Evolutionary conservation across 2,888 invertebrate genomes (phyloP).

Genomic region (Apamea epomidion): DNA sequence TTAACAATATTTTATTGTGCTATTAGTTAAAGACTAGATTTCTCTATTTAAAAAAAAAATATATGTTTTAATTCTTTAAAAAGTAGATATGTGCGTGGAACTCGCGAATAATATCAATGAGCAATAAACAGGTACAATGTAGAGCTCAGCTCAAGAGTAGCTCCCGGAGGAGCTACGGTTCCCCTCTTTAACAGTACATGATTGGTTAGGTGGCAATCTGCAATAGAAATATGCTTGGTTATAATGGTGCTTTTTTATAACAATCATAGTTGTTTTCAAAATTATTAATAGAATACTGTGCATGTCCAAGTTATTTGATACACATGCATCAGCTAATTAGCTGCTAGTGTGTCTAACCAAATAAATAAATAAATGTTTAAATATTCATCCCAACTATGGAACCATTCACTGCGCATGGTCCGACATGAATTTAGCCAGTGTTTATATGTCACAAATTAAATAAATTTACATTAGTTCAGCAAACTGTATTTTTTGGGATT

Average conservation of each 20-base stretch:
- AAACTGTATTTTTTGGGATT: not conserved
- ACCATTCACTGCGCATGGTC: not conserved
- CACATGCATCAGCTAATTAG: no score
- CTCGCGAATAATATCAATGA: slow-evolving; percentile 51
- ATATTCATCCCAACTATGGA: not conserved
- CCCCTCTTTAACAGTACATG: slow-evolving; percentile 80
- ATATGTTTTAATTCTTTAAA: slow-evolving; percentile 21
- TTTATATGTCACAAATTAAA: not conserved
- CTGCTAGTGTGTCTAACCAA: no score
- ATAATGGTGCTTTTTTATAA: not conserved
- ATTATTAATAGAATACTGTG: not conserved
- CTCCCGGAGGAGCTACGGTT: slow-evolving; percentile 81
- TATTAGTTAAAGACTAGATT: slow-evolving; percentile 55
- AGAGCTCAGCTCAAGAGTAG: slow-evolving; percentile 74
- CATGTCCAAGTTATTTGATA: no score
- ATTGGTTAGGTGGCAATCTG: slow-evolving; percentile 79
- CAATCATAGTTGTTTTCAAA: not conserved
- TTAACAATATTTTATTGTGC: slow-evolving; percentile 34
- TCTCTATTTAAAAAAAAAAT: slow-evolving; percentile 5
- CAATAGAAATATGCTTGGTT: slow-evolving; percentile 66
- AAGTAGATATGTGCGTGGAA: slow-evolving; percentile 65
- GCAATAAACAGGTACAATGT: slow-evolving; percentile 73
- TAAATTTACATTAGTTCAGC: not conserved
- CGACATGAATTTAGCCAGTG: not conserved
- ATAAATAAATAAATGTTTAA: not conserved